Evolutionary conservation across 2,113 vertebrate genomes (phyloP), one percentile per base, ranked within the genome.

Genomic region (Haemorhous mexicanus): DNA sequence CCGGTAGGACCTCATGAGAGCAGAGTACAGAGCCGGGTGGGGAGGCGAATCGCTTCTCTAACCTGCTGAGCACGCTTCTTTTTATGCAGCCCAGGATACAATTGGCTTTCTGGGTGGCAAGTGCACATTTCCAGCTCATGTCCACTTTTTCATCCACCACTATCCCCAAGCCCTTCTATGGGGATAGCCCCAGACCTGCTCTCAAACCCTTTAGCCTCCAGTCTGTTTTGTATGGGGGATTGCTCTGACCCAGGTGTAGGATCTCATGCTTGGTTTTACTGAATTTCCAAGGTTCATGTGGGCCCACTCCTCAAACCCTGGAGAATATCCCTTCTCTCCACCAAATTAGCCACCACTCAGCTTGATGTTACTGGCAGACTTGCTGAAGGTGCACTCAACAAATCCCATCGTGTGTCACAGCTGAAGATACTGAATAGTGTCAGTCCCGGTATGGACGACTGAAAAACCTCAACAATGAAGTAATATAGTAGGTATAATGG

Each of bases 371-470:
- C 44, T 46, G 46, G 30, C 20, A 64, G 9, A 44, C 27, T 53
- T 81, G 21, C 32, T 50, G 49, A 41, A 55, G 23, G 18, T 49
- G 18, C 28, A 6, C n/a, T 43, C 33, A 22, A 19, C 41, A 64
- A 47, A 4, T 59, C 53, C 35, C 28, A 7, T 44, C 37, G 47
- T 23, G 16, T 53, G 35, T 39, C 16, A 21, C 4, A n/a, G 35
- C 10, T 58, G 55, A 46, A 82, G 28, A 61, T 61, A 50, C 3
- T 37, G 24, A 47, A 46, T 13, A 56, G 24, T 58, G 21, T 28
- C 50, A 8, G 55, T 74, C 26, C 46, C 11, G 24, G 21, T 47
- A 66, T 0, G 0, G 30, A 23, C 4, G 1, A 19, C 18, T 33
- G 21, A 56, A n/a, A 55, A 21, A 13, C 26, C 63, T 17, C 24